phyloP scores from a whole-genome alignment of 1,140 invertebrate species.

The Drosophila novamexicana region DNA sequence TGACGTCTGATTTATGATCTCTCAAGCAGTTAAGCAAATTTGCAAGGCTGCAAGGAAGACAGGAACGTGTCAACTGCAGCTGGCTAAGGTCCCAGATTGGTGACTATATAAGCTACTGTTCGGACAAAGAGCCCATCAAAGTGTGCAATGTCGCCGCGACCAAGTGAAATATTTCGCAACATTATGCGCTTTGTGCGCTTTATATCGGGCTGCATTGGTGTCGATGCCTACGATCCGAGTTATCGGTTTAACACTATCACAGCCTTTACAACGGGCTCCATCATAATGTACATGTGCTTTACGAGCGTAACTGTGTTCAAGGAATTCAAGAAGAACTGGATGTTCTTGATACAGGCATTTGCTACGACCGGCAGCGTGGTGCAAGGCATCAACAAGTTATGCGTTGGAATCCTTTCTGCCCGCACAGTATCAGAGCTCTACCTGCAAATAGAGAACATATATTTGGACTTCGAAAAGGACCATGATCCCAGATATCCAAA shows the following conservation, averaged over 20 bases:
- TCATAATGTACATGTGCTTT: constrained; percentile 30
- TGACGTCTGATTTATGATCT: too few species aligned
- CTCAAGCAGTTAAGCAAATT: background rate
- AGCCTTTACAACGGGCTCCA: background rate
- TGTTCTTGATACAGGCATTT: constrained; percentile 36
- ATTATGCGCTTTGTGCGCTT: constrained; percentile 43
- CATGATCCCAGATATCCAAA: constrained; percentile 18
- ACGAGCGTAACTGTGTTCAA: constrained; percentile 32
- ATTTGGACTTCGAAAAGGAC: constrained; percentile 32
- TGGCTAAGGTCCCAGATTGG: constrained; percentile 21
- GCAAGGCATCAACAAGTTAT: constrained; percentile 44
- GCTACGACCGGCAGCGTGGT: constrained; percentile 44
- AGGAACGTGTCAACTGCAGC: constrained; percentile 42
- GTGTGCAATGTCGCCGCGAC: constrained; percentile 7
- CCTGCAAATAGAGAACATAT: constrained; percentile 1
- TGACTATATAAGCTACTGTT: constrained; percentile 8
- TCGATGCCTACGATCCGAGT: constrained; percentile 38
- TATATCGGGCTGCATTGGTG: constrained; percentile 25
- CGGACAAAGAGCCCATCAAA: background rate
- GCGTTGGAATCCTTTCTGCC: background rate
- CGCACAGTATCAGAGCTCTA: constrained; percentile 1
- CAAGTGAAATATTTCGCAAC: constrained; percentile 5
- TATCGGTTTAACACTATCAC: constrained; percentile 48
- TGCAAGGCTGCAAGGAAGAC: background rate
- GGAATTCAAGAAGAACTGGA: constrained; percentile 33